phyloP scores from a whole-genome alignment of 2,888 invertebrate genomes.

The Apamea crenata region DNA sequence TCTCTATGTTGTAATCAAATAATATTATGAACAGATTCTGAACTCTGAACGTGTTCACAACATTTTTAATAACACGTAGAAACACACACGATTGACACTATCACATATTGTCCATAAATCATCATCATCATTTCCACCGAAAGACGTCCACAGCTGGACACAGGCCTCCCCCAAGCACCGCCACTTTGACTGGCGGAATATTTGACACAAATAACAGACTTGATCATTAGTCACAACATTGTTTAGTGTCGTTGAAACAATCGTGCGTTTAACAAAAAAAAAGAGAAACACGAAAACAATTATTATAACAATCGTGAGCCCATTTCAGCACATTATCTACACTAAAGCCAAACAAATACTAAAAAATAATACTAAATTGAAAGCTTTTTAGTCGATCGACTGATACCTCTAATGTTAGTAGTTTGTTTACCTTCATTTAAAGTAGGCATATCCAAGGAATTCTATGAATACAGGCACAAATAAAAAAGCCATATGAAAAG shows the following conservation, averaged over 20 bases:
- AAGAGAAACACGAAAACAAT: conserved; percentile 5
- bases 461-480: conserved; percentile 4
- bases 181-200: not conserved
- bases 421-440: conserved; percentile 22
- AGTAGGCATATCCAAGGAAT: conserved; percentile 7
- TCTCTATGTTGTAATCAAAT: conserved; percentile 28
- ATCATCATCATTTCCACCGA: not conserved
- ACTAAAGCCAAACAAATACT: conserved; percentile 33
- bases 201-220: conserved; percentile 3
- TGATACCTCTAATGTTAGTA: conserved; percentile 8
- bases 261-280: conserved; percentile 2
- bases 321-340: conserved; percentile 27
- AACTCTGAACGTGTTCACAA: not conserved
- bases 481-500: not conserved
- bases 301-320: conserved; percentile 18
- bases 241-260: not conserved
- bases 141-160: not conserved
- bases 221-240: conserved; percentile 30
- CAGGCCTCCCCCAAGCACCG: not conserved
- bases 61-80: conserved; percentile 3
- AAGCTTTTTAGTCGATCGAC: conserved; percentile 23
- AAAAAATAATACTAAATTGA: conserved; percentile 34
- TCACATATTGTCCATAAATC: not conserved
- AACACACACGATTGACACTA: not conserved
- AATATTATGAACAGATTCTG: conserved; percentile 1